phyloP scores from a whole-genome alignment of 2,113 vertebrate genomes.

The Puffinus mauretanicus region DNA sequence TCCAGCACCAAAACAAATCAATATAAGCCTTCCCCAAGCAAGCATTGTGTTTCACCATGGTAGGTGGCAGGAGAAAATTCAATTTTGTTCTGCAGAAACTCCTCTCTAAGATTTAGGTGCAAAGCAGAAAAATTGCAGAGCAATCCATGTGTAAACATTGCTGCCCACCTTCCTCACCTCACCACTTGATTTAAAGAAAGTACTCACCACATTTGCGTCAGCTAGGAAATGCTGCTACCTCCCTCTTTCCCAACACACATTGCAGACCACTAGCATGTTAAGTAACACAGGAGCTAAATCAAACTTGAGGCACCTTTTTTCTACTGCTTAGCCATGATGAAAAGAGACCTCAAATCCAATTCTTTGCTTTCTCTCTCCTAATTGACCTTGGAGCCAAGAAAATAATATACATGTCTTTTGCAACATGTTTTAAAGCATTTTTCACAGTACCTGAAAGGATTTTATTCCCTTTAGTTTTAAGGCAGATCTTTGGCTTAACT shows the following conservation, averaged over 20 bases:
- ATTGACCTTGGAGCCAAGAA: neutral
- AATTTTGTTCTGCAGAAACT: neutral
- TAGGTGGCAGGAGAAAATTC: neutral
- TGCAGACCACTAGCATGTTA: neutral
- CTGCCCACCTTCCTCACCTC: slow-evolving; percentile 6
- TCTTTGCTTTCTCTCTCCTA: neutral
- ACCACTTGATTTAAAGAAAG: neutral
- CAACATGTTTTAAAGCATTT: neutral
- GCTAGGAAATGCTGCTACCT: neutral
- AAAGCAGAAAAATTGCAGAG: neutral
- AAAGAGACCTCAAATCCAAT: neutral
- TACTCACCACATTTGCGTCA: neutral
- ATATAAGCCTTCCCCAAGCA: neutral
- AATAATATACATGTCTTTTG: neutral
- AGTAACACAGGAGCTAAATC: neutral
- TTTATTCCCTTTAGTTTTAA: neutral
- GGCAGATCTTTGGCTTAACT: neutral
- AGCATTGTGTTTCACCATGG: neutral
- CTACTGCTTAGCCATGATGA: neutral
- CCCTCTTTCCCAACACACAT: neutral
- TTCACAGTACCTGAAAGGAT: neutral
- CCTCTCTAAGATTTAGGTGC: neutral
- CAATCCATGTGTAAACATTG: neutral
- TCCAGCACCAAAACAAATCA: neutral
- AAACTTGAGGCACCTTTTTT: neutral